Evolutionary conservation across 2,797 vertebrate species (phyloP), one percentile per base, ranked within the genome.

Genomic region (Clarias pachynema): DNA sequence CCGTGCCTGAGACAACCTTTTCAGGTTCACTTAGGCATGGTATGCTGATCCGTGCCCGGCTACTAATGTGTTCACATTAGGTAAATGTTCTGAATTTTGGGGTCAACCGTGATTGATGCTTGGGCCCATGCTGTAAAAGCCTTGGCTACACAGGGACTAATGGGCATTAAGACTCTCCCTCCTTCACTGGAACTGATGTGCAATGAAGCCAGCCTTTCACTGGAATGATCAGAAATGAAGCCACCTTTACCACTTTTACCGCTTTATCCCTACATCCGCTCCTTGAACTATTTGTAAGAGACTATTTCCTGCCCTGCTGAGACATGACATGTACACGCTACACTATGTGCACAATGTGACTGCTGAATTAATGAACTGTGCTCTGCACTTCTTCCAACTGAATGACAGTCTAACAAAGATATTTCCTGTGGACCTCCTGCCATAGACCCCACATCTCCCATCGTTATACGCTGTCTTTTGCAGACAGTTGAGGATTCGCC

Each of bases 371-470:
- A 57, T 83, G 62, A 56, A 68, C 44, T 80, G 59, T n/a, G 40
- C 63, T 29, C 37, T 66, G 69, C 24, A 31, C 7, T 26, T 26
- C 69, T 37, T 74, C 44, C 34, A 60, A 56, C 59, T 60, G 31
- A 83, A 65, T 83, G 26, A 84, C 82, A 84, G 79, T 34, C 69
- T 60, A 70, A 81, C 86, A 84, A 66, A 79, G 34, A 53, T 60
- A 12, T 66, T 84, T 87, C 82, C 82, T 84, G 77, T 80, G 69
- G 81, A 73, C 65, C 82, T 74, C 49, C 77, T 70, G 65, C 56
- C 81, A 62, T 37, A 69, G 37, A 82, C 20, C 59, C 70, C 60
- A 77, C 31, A 75, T 62, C 85, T 79, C 73, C 65, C 26, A 22
- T 15, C 49, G 62, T 62, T 34, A 82, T 53, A 63, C 56, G 10